These are phyloP conservation scores for Aporophyla nigra DNA, from an alignment of 2,888 invertebrate species.

Conservation along the genomic window DNA sequence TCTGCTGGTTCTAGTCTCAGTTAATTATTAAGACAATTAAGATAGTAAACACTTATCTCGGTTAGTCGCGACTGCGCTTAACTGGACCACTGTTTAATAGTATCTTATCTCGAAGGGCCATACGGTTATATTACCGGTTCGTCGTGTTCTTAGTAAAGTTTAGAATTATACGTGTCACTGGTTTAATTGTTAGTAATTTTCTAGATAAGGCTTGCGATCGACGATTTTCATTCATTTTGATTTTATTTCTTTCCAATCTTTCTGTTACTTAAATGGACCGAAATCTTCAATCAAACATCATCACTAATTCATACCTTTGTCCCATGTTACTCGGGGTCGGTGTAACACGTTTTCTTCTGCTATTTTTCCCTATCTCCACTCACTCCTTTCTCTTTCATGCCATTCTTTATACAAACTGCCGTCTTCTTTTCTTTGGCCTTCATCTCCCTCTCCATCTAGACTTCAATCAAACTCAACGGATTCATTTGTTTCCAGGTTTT, in stretches of 20 bases:
- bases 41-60: constrained; percentile 76
- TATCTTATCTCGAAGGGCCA: constrained; percentile 57
- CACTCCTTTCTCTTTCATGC: neutral
- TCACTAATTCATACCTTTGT: neutral
- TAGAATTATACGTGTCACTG: neutral
- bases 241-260: neutral
- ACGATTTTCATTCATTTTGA: too few relatives aligned
- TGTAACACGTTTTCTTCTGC: neutral
- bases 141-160: neutral
- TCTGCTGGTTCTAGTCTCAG: neutral
- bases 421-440: neutral
- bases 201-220: neutral
- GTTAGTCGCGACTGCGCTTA: constrained; percentile 61
- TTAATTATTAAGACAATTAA: constrained; percentile 79
- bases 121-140: constrained; percentile 38
- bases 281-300: neutral
- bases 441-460: neutral
- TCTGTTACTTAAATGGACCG: neutral
- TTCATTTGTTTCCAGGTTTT: neutral
- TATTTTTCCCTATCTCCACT: too few relatives aligned
- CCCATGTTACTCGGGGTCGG: neutral
- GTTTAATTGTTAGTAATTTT: neutral
- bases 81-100: constrained; percentile 52
- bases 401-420: neutral
- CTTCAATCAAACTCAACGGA: neutral